phyloP scores from a whole-genome alignment of 2,113 vertebrate genomes.

The Bufo gargarizans region DNA sequence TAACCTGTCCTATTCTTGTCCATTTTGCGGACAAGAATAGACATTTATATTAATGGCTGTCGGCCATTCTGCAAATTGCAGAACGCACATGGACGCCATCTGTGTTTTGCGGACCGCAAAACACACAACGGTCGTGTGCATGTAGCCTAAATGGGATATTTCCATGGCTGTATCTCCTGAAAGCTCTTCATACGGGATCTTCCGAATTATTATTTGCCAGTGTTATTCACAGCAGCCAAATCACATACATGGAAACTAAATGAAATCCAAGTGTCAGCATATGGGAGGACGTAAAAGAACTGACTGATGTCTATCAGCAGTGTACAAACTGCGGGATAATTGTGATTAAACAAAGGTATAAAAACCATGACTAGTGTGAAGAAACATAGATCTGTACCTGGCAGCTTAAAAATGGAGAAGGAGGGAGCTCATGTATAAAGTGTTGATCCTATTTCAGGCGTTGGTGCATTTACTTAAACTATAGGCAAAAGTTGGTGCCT shows the following conservation, averaged over 20 bases:
- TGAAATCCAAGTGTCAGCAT: slow-evolving; percentile 20
- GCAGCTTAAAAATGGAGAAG: too few relatives aligned
- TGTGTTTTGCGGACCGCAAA: too few relatives aligned
- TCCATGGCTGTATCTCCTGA: background rate
- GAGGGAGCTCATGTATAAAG: background rate
- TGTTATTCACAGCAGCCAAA: background rate
- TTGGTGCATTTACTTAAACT: too few relatives aligned
- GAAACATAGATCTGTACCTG: background rate
- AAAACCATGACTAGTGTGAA: background rate
- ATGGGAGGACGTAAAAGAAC: slow-evolving; percentile 15
- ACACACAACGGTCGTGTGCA: too few relatives aligned
- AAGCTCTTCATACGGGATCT: background rate
- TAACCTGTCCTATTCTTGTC: too few relatives aligned
- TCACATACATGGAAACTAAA: slow-evolving; percentile 23
- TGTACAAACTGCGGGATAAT: slow-evolving; percentile 5
- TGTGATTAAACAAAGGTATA: slow-evolving; percentile 7
- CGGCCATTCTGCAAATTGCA: too few relatives aligned
- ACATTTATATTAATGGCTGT: too few relatives aligned
- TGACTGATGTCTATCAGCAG: background rate
- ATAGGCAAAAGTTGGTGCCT: too few relatives aligned
- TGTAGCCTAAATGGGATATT: too few relatives aligned
- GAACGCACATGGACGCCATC: too few relatives aligned
- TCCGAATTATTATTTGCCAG: background rate
- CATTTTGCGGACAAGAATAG: too few relatives aligned
- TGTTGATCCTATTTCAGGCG: background rate